Percentiles rank a stretch among this genome's conserved stretches.
These are phyloP conservation scores for Petrolisthes manimaculis DNA, from an alignment of 2,888 invertebrate genomes.

Conservation along the genomic window DNA sequence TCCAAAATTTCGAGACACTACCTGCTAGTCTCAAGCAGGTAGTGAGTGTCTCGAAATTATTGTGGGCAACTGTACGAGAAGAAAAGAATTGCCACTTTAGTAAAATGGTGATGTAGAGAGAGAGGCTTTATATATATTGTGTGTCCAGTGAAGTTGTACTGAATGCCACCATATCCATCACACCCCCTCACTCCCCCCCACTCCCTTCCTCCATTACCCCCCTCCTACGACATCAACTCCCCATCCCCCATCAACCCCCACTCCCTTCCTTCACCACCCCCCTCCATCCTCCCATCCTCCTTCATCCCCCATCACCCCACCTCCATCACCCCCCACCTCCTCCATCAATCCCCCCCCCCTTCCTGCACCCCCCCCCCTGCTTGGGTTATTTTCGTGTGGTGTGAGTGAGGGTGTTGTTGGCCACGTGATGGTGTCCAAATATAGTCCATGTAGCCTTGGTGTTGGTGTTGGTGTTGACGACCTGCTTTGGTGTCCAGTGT, in stretches of 20 bases:
- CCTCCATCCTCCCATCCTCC: not conserved
- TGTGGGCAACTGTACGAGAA: too few relatives aligned
- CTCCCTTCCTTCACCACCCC: not conserved
- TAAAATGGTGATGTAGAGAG: too few relatives aligned
- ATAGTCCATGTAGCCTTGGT: constrained; percentile 19
- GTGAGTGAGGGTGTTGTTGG: not conserved
- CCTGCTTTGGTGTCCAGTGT: not conserved
- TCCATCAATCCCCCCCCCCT: not conserved
- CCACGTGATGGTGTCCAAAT: not conserved
- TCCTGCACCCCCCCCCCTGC: not conserved
- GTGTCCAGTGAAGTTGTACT: too few relatives aligned
- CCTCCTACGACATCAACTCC: not conserved
- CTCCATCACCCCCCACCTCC: not conserved
- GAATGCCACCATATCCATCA: not conserved
- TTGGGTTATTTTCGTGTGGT: constrained; percentile 12
- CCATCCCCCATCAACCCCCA: not conserved
- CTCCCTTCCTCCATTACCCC: not conserved
- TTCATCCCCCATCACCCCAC: not conserved
- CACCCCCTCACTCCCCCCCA: not conserved
- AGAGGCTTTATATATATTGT: too few relatives aligned
- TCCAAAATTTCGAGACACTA: too few relatives aligned
- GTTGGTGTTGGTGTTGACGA: constrained; percentile 24
- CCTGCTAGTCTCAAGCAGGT: too few relatives aligned
- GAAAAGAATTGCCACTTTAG: too few relatives aligned
- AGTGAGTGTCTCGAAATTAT: too few relatives aligned